Conservation (phyloP, 2,797 vertebrate species). For the Emys orbicularis region DNA sequence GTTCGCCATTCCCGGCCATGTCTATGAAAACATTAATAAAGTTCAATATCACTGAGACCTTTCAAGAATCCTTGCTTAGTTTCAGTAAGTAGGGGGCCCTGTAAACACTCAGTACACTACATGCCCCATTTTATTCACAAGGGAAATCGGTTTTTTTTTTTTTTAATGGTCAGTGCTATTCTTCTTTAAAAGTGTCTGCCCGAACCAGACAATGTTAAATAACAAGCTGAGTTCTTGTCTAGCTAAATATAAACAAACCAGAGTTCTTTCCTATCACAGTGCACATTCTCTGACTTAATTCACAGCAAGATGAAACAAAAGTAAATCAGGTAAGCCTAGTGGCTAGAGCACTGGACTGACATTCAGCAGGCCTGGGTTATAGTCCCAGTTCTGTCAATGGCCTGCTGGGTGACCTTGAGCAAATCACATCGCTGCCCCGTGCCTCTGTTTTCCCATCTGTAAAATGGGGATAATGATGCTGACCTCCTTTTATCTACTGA, state of each 20-base stretch:
- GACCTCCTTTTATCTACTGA: neutral
- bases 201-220: neutral
- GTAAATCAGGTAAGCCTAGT: neutral
- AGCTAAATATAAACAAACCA: constrained; percentile 1
- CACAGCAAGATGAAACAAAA: neutral
- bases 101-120: neutral
- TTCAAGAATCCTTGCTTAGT: neutral
- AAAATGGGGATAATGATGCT: neutral
- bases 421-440: too few species aligned
- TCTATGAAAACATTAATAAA: neutral
- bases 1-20: too few species aligned
- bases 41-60: neutral
- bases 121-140: neutral
- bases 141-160: neutral
- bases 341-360: neutral
- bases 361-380: neutral
- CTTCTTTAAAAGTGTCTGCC: neutral
- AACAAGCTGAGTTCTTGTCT: neutral
- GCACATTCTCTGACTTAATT: neutral
- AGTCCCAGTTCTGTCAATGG: neutral
- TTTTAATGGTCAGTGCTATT: neutral
- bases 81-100: neutral
- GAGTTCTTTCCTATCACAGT: neutral
- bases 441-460: neutral
- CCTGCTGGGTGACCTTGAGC: neutral